Conservation (phyloP, 2,113 vertebrate genomes). For the Oreochromis spilurus region DNA sequence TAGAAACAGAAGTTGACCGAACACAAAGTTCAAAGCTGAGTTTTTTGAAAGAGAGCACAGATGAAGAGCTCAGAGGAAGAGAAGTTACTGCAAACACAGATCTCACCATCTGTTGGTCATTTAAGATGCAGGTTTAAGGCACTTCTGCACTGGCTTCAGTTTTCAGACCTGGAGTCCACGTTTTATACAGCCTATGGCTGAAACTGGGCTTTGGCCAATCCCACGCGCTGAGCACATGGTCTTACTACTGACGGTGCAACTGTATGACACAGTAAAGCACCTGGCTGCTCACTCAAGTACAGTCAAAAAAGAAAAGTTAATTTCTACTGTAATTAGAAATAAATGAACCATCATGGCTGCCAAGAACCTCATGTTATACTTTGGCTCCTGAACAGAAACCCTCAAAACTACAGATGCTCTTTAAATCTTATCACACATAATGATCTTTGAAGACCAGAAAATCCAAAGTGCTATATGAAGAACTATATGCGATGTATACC, state of each 20-base stretch:
- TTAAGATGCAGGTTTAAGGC: not conserved
- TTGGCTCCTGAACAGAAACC: not conserved
- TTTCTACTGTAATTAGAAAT: not conserved
- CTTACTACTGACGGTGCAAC: not conserved
- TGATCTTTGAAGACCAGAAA: not conserved
- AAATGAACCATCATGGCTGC: not conserved
- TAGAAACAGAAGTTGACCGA: not conserved
- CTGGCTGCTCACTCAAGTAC: not conserved
- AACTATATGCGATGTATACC: not conserved
- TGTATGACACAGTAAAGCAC: not conserved
- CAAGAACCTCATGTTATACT: not conserved
- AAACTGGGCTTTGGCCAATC: not conserved
- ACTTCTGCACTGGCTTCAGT: not conserved
- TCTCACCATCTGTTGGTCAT: not conserved
- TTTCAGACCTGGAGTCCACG: not conserved
- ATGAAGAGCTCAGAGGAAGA: not conserved
- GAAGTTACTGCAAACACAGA: not conserved
- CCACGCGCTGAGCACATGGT: not conserved
- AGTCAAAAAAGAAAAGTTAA: not conserved
- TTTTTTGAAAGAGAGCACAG: not conserved
- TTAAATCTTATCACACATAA: not conserved
- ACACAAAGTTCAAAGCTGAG: not conserved
- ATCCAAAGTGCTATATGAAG: constrained; percentile 56
- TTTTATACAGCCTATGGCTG: not conserved
- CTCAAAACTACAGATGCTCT: not conserved